Conservation (phyloP, 2,888 invertebrate genomes). For the Yponomeuta plumbellus region DNA sequence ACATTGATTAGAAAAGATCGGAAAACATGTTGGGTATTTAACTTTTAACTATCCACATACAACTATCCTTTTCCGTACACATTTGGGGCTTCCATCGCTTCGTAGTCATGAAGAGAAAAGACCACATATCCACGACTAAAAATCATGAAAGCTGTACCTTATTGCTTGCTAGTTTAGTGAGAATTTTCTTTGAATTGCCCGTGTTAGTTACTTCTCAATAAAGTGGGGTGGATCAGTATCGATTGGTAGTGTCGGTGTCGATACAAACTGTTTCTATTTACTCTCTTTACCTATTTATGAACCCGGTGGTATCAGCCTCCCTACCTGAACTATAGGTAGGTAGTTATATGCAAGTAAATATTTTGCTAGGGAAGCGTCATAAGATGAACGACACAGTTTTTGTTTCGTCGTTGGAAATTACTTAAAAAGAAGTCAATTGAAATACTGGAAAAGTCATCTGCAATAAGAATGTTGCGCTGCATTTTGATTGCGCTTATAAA, state of each 20-base stretch:
- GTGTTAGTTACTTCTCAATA: slow-evolving; percentile 36
- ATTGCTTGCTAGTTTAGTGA: background rate
- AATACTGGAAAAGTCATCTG: no score
- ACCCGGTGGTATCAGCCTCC: slow-evolving; percentile 51
- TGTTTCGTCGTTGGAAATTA: no score
- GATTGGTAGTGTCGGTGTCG: slow-evolving; percentile 68
- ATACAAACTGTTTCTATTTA: slow-evolving; percentile 72
- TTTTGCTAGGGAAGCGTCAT: background rate
- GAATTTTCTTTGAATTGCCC: slow-evolving; percentile 28
- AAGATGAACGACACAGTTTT: no score
- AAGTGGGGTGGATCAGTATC: slow-evolving; percentile 45
- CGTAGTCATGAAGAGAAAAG: background rate
- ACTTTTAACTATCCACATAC: slow-evolving; percentile 62
- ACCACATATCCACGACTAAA: background rate
- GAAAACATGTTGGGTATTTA: slow-evolving; percentile 56
- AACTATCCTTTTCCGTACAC: slow-evolving; percentile 28
- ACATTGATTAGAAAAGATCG: slow-evolving; percentile 65
- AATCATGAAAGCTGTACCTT: background rate
- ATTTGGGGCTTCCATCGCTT: slow-evolving; percentile 16
- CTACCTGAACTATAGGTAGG: slow-evolving; percentile 50
- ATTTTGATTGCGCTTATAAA: background rate
- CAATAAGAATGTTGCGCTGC: background rate
- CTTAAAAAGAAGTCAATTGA: no score
- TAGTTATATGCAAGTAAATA: background rate
- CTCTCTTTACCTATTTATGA: slow-evolving; percentile 75